Percentiles rank a stretch among this genome's conserved stretches.
Evolutionary conservation across 2,888 invertebrate genomes (phyloP).

Genomic region (Cantharis rufa): DNA sequence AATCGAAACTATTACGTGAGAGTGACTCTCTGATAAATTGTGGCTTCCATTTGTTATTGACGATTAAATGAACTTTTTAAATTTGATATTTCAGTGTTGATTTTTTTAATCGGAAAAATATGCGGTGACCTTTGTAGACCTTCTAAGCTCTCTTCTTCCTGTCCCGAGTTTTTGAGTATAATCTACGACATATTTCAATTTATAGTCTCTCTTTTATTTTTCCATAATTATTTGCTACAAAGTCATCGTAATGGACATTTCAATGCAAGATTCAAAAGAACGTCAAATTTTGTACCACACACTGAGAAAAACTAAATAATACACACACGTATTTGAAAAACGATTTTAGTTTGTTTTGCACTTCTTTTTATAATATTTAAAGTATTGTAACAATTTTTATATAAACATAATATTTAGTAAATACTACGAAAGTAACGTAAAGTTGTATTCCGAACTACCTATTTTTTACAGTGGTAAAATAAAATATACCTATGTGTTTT

Average conservation of each 20-base stretch:
- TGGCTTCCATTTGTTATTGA: conserved; percentile 28
- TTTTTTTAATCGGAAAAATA: neutral
- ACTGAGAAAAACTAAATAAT: neutral
- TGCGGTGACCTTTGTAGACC: neutral
- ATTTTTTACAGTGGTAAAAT: neutral
- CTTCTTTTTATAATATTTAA: neutral
- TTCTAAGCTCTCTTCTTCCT: too few species aligned
- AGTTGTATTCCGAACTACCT: neutral
- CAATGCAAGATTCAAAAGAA: neutral
- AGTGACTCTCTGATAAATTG: conserved; percentile 21
- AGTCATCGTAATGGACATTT: neutral
- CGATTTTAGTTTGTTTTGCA: neutral
- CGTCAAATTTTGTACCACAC: neutral
- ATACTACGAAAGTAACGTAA: neutral
- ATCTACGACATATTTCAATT: neutral
- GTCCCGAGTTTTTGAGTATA: neutral
- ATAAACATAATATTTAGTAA: neutral
- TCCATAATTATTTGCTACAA: neutral
- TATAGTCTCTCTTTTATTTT: neutral
- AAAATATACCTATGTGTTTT: conserved; percentile 10
- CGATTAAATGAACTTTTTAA: conserved; percentile 9
- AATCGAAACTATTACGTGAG: neutral
- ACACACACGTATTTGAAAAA: neutral
- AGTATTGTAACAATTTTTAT: neutral
- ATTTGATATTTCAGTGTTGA: neutral